phyloP scores from a whole-genome alignment of 1,140 invertebrate species.

The Drosophila carrolli region DNA sequence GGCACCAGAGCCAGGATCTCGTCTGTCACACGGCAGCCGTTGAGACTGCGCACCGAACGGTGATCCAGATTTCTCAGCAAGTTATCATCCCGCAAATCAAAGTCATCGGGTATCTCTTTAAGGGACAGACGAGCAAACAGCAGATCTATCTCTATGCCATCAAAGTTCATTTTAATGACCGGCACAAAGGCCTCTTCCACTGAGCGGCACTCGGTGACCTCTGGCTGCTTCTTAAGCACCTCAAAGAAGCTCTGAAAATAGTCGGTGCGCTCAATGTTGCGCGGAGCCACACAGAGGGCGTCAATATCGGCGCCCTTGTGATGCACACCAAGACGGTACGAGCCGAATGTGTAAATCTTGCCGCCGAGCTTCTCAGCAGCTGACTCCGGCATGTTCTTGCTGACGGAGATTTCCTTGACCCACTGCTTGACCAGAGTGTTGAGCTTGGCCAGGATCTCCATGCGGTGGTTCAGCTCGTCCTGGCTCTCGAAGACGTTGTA shows the following conservation, averaged over 20 bases:
- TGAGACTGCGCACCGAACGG: conserved; percentile 98
- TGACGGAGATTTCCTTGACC: conserved; percentile 95
- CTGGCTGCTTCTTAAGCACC: conserved; percentile 93
- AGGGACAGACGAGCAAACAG: conserved; percentile 96
- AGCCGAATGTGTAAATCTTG: conserved; percentile 99
- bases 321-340: conserved; percentile 96
- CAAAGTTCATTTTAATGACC: conserved; percentile 99
- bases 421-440: conserved; percentile 96
- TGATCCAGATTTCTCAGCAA: conserved; percentile 98
- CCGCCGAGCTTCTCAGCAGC: conserved; percentile 96
- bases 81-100: conserved; percentile 95
- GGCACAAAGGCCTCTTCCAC: conserved; percentile 99
- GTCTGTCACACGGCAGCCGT: conserved; percentile 99
- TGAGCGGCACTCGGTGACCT: conserved; percentile 89
- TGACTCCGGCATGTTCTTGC: conserved; percentile 94
- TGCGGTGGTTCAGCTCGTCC: conserved; percentile 94
- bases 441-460: conserved; percentile 93
- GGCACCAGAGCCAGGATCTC: conserved; percentile 98
- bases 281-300: conserved; percentile 98
- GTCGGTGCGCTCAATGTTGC: conserved; percentile 96
- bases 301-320: conserved; percentile 99
- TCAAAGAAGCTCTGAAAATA: conserved; percentile 98
- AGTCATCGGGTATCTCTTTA: conserved; percentile 94
- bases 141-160: conserved; percentile 99
- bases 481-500: conserved; percentile 97